Evolutionary conservation across 2,113 vertebrate genomes (phyloP).

Genomic region (Urocitellus parryii): DNA sequence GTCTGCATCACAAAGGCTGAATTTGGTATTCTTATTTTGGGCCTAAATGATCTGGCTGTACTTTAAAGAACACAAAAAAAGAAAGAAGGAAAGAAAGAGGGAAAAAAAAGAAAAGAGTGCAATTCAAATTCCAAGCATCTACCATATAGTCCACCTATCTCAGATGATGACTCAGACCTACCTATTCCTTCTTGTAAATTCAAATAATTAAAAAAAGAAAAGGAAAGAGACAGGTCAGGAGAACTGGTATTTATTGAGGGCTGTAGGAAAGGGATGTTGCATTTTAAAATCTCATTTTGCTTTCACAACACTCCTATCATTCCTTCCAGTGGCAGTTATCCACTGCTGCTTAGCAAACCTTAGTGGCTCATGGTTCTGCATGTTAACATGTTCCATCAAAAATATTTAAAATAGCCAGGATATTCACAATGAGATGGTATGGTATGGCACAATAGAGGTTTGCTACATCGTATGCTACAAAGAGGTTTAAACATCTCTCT

Average conservation of each 20-base stretch:
- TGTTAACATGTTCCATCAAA: background rate
- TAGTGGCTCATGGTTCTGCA: background rate
- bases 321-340: background rate
- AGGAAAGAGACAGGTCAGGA: background rate
- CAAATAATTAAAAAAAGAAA: background rate
- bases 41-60: slow-evolving; percentile 61
- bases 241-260: background rate
- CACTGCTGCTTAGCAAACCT: background rate
- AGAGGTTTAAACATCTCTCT: background rate
- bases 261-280: background rate
- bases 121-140: background rate
- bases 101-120: background rate
- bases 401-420: background rate
- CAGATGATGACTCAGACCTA: background rate
- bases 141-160: background rate
- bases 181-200: background rate
- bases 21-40: slow-evolving; percentile 73
- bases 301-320: background rate
- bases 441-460: background rate
- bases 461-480: background rate
- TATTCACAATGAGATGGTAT: background rate
- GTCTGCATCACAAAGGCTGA: slow-evolving; percentile 74
- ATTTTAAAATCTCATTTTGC: background rate
- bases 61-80: slow-evolving; percentile 54
- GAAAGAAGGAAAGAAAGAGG: background rate